A percentile compares a stretch with the other conserved stretches of the same genome.
Evolutionary conservation across 1,140 invertebrate species (phyloP).

Genomic region (Diorhabda elongata): DNA sequence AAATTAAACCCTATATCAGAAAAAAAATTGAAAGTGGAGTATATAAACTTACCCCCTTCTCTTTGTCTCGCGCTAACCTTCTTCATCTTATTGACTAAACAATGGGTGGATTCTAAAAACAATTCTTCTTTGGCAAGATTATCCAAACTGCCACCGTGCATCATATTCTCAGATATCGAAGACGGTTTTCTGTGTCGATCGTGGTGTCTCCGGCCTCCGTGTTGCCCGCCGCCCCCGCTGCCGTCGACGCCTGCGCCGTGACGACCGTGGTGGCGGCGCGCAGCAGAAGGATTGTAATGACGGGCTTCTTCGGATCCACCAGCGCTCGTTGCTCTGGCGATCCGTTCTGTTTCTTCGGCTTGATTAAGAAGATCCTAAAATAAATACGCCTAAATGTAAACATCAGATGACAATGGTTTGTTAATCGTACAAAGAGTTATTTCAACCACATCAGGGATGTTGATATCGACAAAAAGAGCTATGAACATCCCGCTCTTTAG

Average conservation of each 20-base stretch:
- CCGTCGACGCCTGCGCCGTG: slow-evolving; percentile 22
- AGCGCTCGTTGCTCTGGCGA: slow-evolving; percentile 40
- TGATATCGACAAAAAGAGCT: too few species aligned
- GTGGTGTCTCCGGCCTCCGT: slow-evolving; percentile 37
- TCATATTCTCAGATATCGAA: slow-evolving; percentile 52
- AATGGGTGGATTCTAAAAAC: slow-evolving; percentile 18
- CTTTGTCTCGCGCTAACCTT: slow-evolving; percentile 57
- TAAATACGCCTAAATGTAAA: not conserved
- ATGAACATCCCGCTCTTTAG: too few species aligned
- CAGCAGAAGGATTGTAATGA: slow-evolving; percentile 41
- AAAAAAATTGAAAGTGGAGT: too few species aligned
- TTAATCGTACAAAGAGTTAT: too few species aligned
- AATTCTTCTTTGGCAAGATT: slow-evolving; percentile 52
- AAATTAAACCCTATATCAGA: too few species aligned
- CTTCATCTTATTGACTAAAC: slow-evolving; percentile 28
- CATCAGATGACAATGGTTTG: too few species aligned
- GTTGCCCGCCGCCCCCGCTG: slow-evolving; percentile 19
- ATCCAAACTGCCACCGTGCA: slow-evolving; percentile 57
- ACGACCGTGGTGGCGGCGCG: slow-evolving; percentile 26
- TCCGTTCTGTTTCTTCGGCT: slow-evolving; percentile 56
- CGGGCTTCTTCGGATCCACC: slow-evolving; percentile 42
- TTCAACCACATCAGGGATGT: too few species aligned
- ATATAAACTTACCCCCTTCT: slow-evolving; percentile 55
- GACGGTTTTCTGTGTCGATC: slow-evolving; percentile 49
- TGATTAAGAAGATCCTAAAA: slow-evolving; percentile 56